Conservation (phyloP, 1,140 invertebrate genomes). For the Pseudobourletiella spinata region DNA sequence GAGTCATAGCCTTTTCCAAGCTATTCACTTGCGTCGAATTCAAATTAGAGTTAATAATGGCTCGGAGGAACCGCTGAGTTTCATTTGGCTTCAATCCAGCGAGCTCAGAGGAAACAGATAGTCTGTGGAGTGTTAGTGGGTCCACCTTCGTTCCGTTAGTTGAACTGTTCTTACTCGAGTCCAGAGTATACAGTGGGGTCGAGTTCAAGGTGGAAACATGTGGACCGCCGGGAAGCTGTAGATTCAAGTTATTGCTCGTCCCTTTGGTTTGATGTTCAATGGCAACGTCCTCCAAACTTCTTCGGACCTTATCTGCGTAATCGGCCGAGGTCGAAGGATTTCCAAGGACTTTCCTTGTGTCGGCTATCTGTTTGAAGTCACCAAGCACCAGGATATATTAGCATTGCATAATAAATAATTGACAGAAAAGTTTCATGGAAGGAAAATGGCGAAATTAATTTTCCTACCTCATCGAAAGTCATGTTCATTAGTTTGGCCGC, state of each 20-base stretch:
- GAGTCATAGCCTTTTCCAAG: background rate
- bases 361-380: background rate
- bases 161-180: background rate
- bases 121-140: background rate
- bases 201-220: background rate
- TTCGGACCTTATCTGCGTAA: constrained; percentile 11
- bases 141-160: background rate
- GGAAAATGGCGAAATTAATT: background rate
- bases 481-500: constrained; percentile 5
- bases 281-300: constrained; percentile 3
- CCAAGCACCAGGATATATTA: background rate
- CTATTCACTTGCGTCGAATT: background rate
- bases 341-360: constrained; percentile 1
- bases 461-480: constrained; percentile 13
- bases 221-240: background rate
- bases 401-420: background rate
- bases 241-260: background rate
- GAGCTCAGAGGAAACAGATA: background rate
- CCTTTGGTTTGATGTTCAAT: constrained; percentile 1
- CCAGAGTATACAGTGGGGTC: background rate
- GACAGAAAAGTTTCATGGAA: too few relatives aligned
- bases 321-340: constrained; percentile 15
- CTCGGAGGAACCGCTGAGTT: constrained; percentile 1
- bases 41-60: background rate
- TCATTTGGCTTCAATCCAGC: background rate